phyloP scores from a whole-genome alignment of 1,140 invertebrate genomes.

The Cryptotermes secundus region DNA sequence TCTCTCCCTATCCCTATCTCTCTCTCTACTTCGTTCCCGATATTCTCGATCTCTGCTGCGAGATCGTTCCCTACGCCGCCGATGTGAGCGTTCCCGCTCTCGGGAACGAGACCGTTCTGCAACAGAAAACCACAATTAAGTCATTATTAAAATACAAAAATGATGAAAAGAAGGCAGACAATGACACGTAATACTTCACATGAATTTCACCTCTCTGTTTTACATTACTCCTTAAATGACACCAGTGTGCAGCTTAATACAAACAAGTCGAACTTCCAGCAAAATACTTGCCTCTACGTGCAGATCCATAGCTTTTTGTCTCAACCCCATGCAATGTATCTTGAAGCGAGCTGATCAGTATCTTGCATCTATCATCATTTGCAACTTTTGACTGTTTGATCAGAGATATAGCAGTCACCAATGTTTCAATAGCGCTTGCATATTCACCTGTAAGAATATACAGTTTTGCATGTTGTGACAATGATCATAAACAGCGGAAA shows the following conservation, averaged over 20 bases:
- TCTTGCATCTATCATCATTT: conserved; percentile 97
- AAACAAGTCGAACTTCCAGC: neutral
- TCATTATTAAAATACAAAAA: conserved; percentile 31
- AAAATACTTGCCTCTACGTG: conserved; percentile 53
- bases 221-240: too few relatives aligned
- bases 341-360: conserved; percentile 93
- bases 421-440: conserved; percentile 95
- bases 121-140: conserved; percentile 37
- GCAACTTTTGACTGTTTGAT: conserved; percentile 99
- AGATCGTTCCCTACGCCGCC: conserved; percentile 71
- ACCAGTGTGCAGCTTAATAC: too few relatives aligned
- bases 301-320: conserved; percentile 88
- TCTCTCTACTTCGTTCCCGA: conserved; percentile 68
- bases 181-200: too few relatives aligned
- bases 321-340: conserved; percentile 97
- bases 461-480: too few relatives aligned
- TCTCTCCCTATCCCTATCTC: conserved; percentile 54
- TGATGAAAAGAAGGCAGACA: conserved; percentile 25
- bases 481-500: too few relatives aligned
- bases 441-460: conserved; percentile 72
- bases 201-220: too few relatives aligned
- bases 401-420: conserved; percentile 96
- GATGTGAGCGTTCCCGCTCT: conserved; percentile 69
- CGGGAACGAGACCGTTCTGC: conserved; percentile 71
- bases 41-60: conserved; percentile 76